Evolutionary conservation across 2,797 vertebrate genomes (phyloP), one percentile per base, ranked within the genome.

Genomic region (Allobates femoralis): DNA sequence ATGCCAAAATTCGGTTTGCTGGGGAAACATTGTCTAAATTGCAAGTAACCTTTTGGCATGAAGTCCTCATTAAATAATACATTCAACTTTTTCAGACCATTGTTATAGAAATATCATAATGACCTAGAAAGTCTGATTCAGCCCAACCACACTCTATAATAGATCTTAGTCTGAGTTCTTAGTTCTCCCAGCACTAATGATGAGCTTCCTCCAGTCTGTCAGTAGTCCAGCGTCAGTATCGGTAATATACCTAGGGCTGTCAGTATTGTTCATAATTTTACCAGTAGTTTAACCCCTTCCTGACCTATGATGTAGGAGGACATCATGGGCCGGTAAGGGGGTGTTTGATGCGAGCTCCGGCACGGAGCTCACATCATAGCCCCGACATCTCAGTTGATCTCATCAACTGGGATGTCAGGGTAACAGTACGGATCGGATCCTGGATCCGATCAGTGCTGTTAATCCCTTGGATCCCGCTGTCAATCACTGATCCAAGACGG

Each of bases 151-250:
- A 46, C 2, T 7, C 66, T 73, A 14, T 73, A 16, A 26, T 26
- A 73, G 69, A 73, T 73, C 41, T 46, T 73, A 73, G 69, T 73
- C 15, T 4, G 41, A 73, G 37, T 26, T 19, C 12, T 26, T 11
- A 50, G 37, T 46, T 73, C 67, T 71, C 14, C 12, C 14, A 46
- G 21, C 69, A 73, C 69, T 73, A 73, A 50, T 50, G 69, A 73
- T 73, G 37, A 50, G 37, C 37, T 12, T 73, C 23, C 69, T 50
- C 37, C 5, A 50, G 2, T 73, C 21, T 34, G 12, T 46, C 21
- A 8, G 12, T 15, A 73, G 69, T 73, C 21, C 37, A 73, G 37
- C 16, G 15, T 23, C 23, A 7, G 23, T 46, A 12, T 26, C 23
- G 37, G 37, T 46, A 41, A 73, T 12, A 26, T 15, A 37, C 21